Conservation (phyloP, 2,797 vertebrate genomes). For the Sebastes dallii region DNA sequence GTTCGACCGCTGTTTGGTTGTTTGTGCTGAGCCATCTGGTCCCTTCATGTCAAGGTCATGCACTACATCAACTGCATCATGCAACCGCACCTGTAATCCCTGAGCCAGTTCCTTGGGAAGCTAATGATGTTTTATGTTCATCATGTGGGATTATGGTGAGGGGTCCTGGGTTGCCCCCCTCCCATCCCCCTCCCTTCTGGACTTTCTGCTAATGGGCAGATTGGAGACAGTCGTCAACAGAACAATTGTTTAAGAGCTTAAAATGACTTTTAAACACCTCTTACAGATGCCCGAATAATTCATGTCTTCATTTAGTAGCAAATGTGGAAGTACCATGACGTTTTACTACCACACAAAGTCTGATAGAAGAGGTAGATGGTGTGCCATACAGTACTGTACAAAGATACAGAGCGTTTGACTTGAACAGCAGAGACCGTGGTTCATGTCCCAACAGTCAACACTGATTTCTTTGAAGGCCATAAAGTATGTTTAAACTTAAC, state of each 20-base stretch:
- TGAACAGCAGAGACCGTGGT: too few species aligned
- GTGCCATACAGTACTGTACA: neutral
- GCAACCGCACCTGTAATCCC: slow-evolving; percentile 29
- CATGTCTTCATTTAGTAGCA: neutral
- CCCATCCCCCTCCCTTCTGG: neutral
- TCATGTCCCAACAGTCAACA: neutral
- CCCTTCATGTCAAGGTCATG: slow-evolving; percentile 56
- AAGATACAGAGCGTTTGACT: too few species aligned
- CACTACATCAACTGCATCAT: slow-evolving; percentile 34
- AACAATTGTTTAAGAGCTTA: neutral
- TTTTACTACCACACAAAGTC: neutral
- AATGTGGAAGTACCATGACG: neutral
- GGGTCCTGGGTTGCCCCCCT: too few species aligned
- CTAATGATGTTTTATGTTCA: slow-evolving; percentile 20
- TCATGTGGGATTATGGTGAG: neutral
- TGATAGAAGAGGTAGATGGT: neutral
- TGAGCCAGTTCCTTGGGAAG: slow-evolving; percentile 17
- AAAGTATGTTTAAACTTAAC: too few species aligned
- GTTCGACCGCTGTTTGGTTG: slow-evolving; percentile 36
- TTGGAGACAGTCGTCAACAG: neutral
- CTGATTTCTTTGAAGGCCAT: neutral
- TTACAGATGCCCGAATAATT: neutral
- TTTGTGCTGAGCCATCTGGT: slow-evolving; percentile 55
- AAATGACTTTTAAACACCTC: neutral
- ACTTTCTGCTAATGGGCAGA: neutral